phyloP scores from a whole-genome alignment of 2,113 vertebrate genomes.

The Lutjanus erythropterus region DNA sequence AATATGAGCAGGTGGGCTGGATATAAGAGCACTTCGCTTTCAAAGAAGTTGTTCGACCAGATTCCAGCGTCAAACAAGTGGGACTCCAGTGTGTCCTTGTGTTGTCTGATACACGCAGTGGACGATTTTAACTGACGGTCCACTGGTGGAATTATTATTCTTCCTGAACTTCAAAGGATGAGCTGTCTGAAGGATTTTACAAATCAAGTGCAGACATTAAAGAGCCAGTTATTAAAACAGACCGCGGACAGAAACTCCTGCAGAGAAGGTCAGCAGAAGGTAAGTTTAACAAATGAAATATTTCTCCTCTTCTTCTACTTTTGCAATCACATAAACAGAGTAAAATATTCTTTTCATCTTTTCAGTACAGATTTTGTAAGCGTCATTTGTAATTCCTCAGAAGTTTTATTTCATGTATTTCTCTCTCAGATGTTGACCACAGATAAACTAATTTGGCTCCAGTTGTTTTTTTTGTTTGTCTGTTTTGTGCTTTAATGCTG shows the following conservation, averaged over 20 bases:
- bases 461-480: too few relatives aligned
- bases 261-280: constrained; percentile 40
- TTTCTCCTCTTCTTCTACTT: not conserved
- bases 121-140: not conserved
- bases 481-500: too few relatives aligned
- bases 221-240: constrained; percentile 17
- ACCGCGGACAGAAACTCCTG: not conserved
- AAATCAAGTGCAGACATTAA: constrained; percentile 30
- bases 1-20: constrained; percentile 1
- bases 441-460: too few relatives aligned
- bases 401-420: not conserved
- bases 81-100: not conserved
- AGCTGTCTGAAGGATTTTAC: constrained; percentile 28
- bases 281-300: constrained; percentile 14
- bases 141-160: not conserved
- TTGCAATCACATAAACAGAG: not conserved
- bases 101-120: not conserved
- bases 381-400: not conserved
- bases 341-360: not conserved
- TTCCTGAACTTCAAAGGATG: constrained; percentile 32
- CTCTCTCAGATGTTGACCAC: not conserved
- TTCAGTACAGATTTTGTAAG: not conserved
- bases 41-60: constrained; percentile 51
- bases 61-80: constrained; percentile 31
- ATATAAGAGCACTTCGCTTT: not conserved